phyloP scores from a whole-genome alignment of 1,140 invertebrate genomes.

The Oedothorax gibbosus region DNA sequence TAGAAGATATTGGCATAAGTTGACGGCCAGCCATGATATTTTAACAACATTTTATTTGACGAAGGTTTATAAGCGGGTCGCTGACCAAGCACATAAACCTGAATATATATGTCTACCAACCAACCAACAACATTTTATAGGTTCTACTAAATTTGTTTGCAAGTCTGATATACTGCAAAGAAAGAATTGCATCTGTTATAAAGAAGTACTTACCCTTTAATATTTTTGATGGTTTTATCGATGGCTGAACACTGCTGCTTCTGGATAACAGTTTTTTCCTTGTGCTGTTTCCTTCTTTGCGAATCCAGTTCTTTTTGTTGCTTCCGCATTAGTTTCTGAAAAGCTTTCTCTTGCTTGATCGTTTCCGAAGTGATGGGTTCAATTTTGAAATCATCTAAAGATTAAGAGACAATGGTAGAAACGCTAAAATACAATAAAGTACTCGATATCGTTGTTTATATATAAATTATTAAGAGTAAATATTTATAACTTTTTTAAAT shows the following conservation, averaged over 20 bases:
- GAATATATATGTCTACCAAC: no score
- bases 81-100: no score
- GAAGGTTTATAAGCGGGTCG: no score
- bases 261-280: constrained; percentile 91
- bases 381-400: constrained; percentile 76
- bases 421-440: background rate
- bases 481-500: background rate
- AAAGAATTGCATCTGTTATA: background rate
- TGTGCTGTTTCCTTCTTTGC: constrained; percentile 91
- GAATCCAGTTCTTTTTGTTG: constrained; percentile 95
- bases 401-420: background rate
- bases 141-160: background rate
- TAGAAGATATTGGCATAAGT: no score
- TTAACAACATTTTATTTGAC: background rate
- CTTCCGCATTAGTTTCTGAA: constrained; percentile 93
- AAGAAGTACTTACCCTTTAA: constrained; percentile 80
- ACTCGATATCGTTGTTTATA: background rate
- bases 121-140: background rate
- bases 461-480: background rate
- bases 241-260: constrained; percentile 95
- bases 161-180: background rate
- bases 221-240: constrained; percentile 90
- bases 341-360: constrained; percentile 91
- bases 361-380: constrained; percentile 92
- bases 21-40: background rate